A percentile compares a stretch with the other conserved stretches of the same genome.
phyloP scores from a whole-genome alignment of 2,797 vertebrate genomes.

The Poeciliopsis presidionis region DNA sequence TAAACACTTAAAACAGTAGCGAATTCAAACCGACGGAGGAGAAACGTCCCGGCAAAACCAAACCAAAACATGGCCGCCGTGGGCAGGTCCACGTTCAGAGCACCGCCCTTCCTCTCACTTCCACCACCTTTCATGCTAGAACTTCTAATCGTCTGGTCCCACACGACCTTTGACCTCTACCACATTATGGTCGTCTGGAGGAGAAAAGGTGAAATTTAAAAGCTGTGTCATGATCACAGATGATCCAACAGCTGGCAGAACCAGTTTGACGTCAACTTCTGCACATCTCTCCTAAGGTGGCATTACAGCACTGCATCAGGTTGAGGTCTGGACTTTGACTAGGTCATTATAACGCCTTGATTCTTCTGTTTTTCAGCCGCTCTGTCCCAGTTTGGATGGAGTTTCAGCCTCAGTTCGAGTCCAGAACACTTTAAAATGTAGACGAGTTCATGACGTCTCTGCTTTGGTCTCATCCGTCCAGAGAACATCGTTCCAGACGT shows the following conservation, averaged over 20 bases:
- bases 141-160: not conserved
- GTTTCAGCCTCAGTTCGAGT: not conserved
- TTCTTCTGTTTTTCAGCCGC: not conserved
- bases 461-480: not conserved
- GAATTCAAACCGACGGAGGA: slow-evolving; percentile 49
- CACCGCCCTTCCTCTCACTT: not conserved
- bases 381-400: not conserved
- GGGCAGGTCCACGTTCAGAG: slow-evolving; percentile 31
- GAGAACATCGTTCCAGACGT: not conserved
- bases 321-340: not conserved
- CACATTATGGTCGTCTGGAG: not conserved
- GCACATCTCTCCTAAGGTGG: not conserved
- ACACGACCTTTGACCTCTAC: not conserved
- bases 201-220: not conserved
- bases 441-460: not conserved
- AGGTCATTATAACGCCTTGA: not conserved
- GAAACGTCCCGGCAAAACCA: slow-evolving; percentile 53
- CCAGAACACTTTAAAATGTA: not conserved
- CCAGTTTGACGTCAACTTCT: not conserved
- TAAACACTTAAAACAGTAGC: slow-evolving; percentile 79
- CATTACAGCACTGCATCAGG: not conserved
- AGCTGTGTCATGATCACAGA: not conserved
- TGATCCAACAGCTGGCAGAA: not conserved
- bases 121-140: not conserved
- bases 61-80: slow-evolving; percentile 12